Base-by-base conservation (phyloP, 2,797 vertebrate species). In the Lacerta bilineata region DNA sequence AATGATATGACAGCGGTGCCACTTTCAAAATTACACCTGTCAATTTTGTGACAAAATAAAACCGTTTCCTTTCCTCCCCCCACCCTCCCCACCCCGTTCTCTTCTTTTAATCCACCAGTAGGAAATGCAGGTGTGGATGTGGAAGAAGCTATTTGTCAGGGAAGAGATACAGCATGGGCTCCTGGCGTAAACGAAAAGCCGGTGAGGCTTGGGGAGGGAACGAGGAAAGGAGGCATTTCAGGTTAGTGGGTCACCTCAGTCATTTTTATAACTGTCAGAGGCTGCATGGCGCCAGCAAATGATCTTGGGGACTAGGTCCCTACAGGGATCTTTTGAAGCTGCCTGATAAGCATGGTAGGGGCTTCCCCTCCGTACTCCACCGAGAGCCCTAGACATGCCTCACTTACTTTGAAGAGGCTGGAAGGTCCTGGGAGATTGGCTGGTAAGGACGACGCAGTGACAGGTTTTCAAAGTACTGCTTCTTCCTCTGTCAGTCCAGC, bases 41-140 rank as follows among this genome's bases (percentile, higher is more conserved):
- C 87, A 87, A 4, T 74, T 72, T 55, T 9, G 23, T 55, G 43
- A 79, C 41, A 71, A 86, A 86, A 78, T 79, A 78, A 79, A 80
- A 55, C 43, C 46, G 3, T 20, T 61, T 41, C 46, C 50, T 55
- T 55, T 55, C 50, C 50, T 66, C 50, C 50, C 13, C 50, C 5
- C 13, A 3, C 46, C 46, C 46, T 10, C 43, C 46, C 46, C 46
- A 3, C 46, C 46, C 46, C 4, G 11, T 15, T 64, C 5, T 50
- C 29, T n/a, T 46, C 23, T 29, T 25, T 77, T 77, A 27, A 55
- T 18, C 15, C n/a, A 64, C 25, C 36, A 33, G 18, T 15, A 33
- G 36, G n/a, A 64, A 61, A 81, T 27, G 64, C 23, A 27, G 17
- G 36, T 39, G 50, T 18, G 41, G 33, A 41, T 29, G n/a, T 4